Evolutionary conservation across 2,113 vertebrate genomes (phyloP).

Genomic region (Prunella himalayana): DNA sequence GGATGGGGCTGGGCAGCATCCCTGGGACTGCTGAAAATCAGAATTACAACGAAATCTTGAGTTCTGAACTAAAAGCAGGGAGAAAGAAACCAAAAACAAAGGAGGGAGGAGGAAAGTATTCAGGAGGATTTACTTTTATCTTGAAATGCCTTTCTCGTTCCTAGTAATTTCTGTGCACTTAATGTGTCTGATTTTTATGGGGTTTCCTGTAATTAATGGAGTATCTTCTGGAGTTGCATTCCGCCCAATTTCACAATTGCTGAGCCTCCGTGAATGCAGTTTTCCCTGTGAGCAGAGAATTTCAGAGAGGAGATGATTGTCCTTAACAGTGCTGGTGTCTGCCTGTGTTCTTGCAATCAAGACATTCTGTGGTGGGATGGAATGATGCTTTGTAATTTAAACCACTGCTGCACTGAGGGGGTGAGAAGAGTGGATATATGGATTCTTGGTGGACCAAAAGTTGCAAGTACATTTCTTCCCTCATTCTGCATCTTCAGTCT

Average conservation of each 20-base stretch:
- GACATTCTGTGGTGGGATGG: neutral
- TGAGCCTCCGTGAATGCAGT: neutral
- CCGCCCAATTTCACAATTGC: neutral
- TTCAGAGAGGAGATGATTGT: neutral
- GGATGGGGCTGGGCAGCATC: accelerated
- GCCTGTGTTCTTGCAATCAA: neutral
- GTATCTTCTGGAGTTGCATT: neutral
- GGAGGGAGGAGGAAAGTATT: neutral
- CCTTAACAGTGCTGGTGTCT: neutral
- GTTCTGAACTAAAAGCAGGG: neutral
- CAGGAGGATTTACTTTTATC: neutral
- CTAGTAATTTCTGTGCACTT: neutral
- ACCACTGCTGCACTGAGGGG: neutral
- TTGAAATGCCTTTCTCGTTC: neutral
- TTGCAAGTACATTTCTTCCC: neutral
- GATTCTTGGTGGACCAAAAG: neutral
- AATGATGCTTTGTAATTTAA: neutral
- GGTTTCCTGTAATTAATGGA: neutral
- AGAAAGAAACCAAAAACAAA: neutral
- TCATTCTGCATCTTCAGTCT: neutral
- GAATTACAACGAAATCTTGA: accelerated
- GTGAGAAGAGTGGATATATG: accelerated
- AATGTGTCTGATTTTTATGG: neutral
- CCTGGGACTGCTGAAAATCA: too few relatives aligned
- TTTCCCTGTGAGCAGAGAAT: neutral